phyloP scores from a whole-genome alignment of 2,113 vertebrate species.

The Sorex fumeus region DNA sequence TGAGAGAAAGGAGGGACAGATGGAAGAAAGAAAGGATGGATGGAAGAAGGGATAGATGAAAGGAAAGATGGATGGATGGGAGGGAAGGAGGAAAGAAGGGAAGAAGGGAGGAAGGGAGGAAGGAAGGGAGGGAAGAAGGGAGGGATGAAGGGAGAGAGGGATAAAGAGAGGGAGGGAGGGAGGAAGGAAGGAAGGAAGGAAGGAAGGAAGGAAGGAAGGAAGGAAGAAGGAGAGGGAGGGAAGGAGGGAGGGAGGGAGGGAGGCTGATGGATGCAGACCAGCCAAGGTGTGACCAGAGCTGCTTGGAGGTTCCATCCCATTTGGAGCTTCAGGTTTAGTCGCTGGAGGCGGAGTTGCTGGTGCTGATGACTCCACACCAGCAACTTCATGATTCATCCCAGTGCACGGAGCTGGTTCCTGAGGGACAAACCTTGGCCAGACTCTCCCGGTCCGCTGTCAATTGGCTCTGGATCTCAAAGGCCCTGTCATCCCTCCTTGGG shows the following conservation, averaged over 20 bases:
- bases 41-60: neutral
- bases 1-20: neutral
- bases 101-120: neutral
- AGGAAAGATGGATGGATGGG: neutral
- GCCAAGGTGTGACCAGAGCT: neutral
- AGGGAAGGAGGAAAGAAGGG: neutral
- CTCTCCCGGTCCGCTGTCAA: conserved; percentile 13
- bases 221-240: too few species aligned
- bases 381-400: conserved; percentile 44
- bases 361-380: neutral
- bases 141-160: too few species aligned
- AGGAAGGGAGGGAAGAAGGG: neutral
- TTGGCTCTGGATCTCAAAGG: conserved; percentile 66
- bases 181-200: neutral
- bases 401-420: neutral
- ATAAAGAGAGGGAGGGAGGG: neutral
- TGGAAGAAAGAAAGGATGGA: neutral
- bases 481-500: conserved; percentile 52
- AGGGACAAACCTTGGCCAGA: conserved; percentile 30
- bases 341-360: conserved; percentile 1
- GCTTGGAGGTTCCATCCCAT: neutral
- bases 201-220: neutral
- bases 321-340: neutral
- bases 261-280: neutral
- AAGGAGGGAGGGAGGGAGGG: too few species aligned